Conservation (phyloP, 2,113 vertebrate species). For the Sinocyclocheilus rhinocerous region DNA sequence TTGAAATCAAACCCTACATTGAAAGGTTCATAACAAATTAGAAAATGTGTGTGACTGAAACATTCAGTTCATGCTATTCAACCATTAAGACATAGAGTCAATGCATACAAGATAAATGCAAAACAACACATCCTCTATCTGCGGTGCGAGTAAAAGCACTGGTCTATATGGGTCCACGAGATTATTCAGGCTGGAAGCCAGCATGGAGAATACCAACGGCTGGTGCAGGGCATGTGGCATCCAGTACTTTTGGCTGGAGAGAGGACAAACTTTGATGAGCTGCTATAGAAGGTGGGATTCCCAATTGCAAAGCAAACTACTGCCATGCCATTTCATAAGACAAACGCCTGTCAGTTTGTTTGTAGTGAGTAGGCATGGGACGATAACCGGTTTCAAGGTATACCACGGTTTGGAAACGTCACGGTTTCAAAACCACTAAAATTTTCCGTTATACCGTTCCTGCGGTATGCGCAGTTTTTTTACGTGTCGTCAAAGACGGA, state of each 20-base stretch:
- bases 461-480: too few relatives aligned
- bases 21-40: not conserved
- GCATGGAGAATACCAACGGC: not conserved
- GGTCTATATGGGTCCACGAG: not conserved
- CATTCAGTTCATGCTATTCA: not conserved
- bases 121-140: not conserved
- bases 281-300: not conserved
- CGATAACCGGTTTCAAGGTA: too few relatives aligned
- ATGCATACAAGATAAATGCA: not conserved
- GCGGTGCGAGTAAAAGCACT: not conserved
- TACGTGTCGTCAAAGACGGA: too few relatives aligned
- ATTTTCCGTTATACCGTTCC: too few relatives aligned
- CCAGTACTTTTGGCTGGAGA: not conserved
- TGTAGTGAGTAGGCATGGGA: not conserved
- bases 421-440: too few relatives aligned
- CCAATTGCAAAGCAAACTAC: not conserved
- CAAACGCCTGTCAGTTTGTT: not conserved
- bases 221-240: not conserved
- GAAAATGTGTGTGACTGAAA: not conserved
- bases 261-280: not conserved
- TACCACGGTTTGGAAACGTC: too few relatives aligned
- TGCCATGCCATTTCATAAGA: not conserved
- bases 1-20: not conserved
- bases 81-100: not conserved
- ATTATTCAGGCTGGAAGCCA: not conserved